Base-by-base conservation (phyloP, 1,140 invertebrate genomes). In the Lineus longissimus region DNA sequence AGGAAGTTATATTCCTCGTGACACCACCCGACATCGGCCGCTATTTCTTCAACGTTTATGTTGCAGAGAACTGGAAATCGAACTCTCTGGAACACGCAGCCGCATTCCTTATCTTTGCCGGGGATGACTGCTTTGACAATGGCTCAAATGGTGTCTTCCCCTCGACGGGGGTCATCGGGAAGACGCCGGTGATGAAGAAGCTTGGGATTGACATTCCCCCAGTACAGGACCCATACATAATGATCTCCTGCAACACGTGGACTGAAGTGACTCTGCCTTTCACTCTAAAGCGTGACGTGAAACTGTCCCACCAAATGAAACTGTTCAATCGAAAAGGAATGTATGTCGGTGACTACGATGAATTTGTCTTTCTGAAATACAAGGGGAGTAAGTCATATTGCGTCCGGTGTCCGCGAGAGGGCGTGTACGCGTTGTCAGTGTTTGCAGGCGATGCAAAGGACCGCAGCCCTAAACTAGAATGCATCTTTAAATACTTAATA, bases 361-460 rank as follows among this genome's bases (percentile, higher is more conserved):
- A 74, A 30, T 80, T 75, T 65, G 79, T 79, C 15, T 76, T 81
- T 59, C 61, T 79, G 2, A 64, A 73, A 25, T 75, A 73, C 15
- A 69, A 74, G 41, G 73, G 65, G 1, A 66, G 66, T 9, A 74
- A 75, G n/a, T 72, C 69, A 0, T 82, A 76, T 47, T 61, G 77
- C 59, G 68, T 81, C 11, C 63, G 75, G 2, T 79, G 76, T 65
- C 79, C 79, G 1, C 73, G 73, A 45, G 76, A 75, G 64, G 80
- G 79, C 4, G 75, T 73, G 62, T 82, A 79, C 64, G 74, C 79
- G 47, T 76, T 82, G 64, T 79, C 77, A 0, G 54, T 82, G 25
- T 80, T 73, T 59, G 78, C 76, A 1, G 68, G 69, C 11, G 69
- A 73, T 43, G 30, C 70, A 0, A 61, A 66, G 65, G 51, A 56